These are phyloP conservation scores for Macaca fascicularis DNA, from an alignment of 2,113 vertebrate species.

Conservation along the genomic window T2T-MFA8v1.1 NC_088391.1:66550501-66551000, in stretches of 20 bases:
- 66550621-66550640: neutral
- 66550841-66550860: too few relatives aligned
- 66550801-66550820: too few relatives aligned
- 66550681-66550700: too few relatives aligned
- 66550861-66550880: too few relatives aligned
- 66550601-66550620: neutral
- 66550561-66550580: constrained; percentile 23
- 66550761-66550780: too few relatives aligned
- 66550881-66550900: neutral
- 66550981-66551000: constrained; percentile 9
- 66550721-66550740: too few relatives aligned
- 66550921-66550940: neutral
- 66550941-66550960: neutral
- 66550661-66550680: too few relatives aligned
- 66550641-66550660: too few relatives aligned
- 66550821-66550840: too few relatives aligned
- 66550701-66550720: too few relatives aligned
- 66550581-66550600: neutral
- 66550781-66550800: too few relatives aligned
- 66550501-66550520: constrained; percentile 42
- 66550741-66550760: too few relatives aligned
- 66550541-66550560: constrained; percentile 54
- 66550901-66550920: constrained; percentile 15
- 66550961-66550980: neutral
- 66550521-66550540: constrained; percentile 28